These are phyloP conservation scores for Melanerpes aurifrons DNA, from an alignment of 2,113 vertebrate species.

Conservation along the genomic window DNA sequence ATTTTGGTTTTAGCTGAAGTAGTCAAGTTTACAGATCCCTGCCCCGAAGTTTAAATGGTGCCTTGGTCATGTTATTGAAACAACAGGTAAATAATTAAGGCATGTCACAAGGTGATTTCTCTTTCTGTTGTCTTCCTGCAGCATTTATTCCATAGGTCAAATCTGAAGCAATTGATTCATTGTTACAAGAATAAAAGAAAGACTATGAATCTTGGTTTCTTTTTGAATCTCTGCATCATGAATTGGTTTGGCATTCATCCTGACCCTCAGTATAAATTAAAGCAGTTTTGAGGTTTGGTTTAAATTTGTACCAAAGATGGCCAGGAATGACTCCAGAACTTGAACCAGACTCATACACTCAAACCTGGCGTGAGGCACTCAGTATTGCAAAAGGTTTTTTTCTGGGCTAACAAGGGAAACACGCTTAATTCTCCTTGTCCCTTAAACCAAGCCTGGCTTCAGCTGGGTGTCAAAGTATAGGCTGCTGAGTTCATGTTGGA, in stretches of 20 bases:
- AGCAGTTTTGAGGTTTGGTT: background rate
- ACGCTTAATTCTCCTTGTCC: background rate
- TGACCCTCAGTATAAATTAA: background rate
- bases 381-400: background rate
- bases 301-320: background rate
- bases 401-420: background rate
- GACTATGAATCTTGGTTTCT: background rate
- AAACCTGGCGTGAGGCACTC: background rate
- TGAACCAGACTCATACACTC: background rate
- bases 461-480: background rate
- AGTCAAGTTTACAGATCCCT: background rate
- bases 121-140: background rate
- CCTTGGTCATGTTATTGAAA: background rate
- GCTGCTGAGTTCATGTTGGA: background rate
- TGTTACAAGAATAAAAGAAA: background rate
- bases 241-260: background rate
- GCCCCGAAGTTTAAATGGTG: background rate
- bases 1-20: background rate
- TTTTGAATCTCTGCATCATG: background rate
- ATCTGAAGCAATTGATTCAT: background rate
- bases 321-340: background rate
- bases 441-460: background rate
- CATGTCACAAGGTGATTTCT: background rate
- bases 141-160: background rate
- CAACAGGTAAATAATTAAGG: background rate